Base-by-base conservation (phyloP, 2,888 invertebrate genomes). In the Crepidodera aurea region DNA sequence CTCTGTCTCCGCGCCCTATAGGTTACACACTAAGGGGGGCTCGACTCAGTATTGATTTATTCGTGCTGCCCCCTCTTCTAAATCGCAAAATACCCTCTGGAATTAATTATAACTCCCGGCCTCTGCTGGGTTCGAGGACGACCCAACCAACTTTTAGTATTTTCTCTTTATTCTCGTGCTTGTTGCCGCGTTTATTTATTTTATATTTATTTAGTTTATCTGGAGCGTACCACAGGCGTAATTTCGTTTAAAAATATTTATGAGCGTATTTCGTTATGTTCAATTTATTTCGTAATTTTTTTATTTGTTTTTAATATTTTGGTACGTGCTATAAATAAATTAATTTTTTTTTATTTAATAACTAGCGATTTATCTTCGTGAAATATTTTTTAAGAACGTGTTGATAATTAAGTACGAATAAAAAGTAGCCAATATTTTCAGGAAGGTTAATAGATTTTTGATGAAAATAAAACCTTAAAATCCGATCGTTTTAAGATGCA, bases 21-120 rank as follows among this genome's bases (percentile, higher is more conserved):
- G 58, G 61, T 66, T 62, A 40, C 51, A 60, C 56, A 60, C 58
- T 61, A 62, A 70, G 75, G 76, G 77, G 77, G 76, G 73, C 74
- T 68, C 69, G 64, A 58, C 66, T 60, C 65, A 60, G 67, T 75
- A 76, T 75, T 74, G 76, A 76, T 76, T 75, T 74, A 74, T 72
- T 70, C 66, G 67, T 71, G 71, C 71, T 73, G 75, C 73, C 76
- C 77, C 76, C 75, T 72, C 73, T 73, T 70, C 69, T 69, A 73
- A 73, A 68, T 69, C 65, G 69, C 71, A 70, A 71, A 71, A 72
- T 71, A 71, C 72, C 71, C 72, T 73, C 69, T 68, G 72, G 72
- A 72, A 71, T 73, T 72, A 72, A 73, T 71, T 73, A 70, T 68
- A 67, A 67, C 65, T 65, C 64, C 58, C 56, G 56, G 58, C 60